Evolutionary conservation across 2,113 vertebrate species (phyloP).

Genomic region (Hemicordylus capensis): DNA sequence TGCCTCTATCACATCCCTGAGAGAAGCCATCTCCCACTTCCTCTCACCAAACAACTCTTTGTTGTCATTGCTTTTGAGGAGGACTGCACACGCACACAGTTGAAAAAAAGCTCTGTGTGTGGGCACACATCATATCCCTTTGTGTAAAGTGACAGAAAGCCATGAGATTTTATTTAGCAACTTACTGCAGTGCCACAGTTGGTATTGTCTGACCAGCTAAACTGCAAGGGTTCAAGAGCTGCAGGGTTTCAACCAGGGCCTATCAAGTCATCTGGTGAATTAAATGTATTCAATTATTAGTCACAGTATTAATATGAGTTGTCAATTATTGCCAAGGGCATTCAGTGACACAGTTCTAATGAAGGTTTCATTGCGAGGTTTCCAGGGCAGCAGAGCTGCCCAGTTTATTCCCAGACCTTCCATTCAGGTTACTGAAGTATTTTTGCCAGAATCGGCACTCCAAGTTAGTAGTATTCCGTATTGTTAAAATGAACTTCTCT

Average conservation of each 20-base stretch:
- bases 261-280: not conserved
- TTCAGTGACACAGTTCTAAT: not conserved
- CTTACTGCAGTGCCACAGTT: not conserved
- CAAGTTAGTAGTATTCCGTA: not conserved
- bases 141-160: not conserved
- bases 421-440: not conserved
- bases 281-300: not conserved
- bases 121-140: not conserved
- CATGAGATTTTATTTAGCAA: not conserved
- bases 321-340: not conserved
- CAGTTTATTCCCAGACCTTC: slow-evolving; percentile 13
- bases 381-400: not conserved
- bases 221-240: not conserved
- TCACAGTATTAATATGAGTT: not conserved
- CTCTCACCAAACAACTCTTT: not conserved
- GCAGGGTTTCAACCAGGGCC: not conserved
- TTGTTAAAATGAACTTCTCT: slow-evolving; percentile 1
- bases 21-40: not conserved
- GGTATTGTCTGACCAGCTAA: not conserved
- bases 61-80: not conserved
- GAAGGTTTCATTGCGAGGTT: not conserved
- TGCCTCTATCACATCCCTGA: no score
- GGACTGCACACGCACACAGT: not conserved
- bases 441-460: not conserved
- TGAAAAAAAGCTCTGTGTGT: no score